Conservation (phyloP, 2,797 vertebrate species). For the Nannoperca australis region DNA sequence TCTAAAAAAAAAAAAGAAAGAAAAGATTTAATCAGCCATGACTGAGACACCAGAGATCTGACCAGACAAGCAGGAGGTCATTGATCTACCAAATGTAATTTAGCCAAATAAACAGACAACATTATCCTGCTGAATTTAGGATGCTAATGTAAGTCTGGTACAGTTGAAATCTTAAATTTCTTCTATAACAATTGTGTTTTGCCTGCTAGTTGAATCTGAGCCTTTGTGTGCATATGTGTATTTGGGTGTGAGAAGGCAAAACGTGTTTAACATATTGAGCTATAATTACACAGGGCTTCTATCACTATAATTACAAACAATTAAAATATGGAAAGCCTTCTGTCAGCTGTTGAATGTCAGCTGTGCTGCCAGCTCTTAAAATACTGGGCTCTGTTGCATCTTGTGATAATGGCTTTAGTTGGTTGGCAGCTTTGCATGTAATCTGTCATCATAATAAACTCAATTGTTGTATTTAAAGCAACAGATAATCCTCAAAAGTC, state of each 20-base stretch:
- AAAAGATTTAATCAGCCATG: slow-evolving; percentile 16
- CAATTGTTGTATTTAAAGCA: neutral
- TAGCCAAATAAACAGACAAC: slow-evolving; percentile 14
- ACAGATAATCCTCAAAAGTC: neutral
- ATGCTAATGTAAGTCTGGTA: neutral
- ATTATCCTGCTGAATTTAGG: slow-evolving; percentile 17
- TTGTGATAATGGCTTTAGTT: neutral
- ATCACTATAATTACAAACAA: slow-evolving; percentile 30
- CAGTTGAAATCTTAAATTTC: neutral
- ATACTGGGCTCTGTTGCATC: neutral
- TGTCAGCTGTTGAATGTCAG: slow-evolving; percentile 14
- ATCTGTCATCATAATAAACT: neutral
- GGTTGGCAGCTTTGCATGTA: neutral
- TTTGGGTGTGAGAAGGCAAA: neutral
- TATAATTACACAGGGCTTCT: slow-evolving; percentile 15
- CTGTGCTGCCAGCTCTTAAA: slow-evolving; percentile 1
- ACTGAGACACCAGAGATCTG: slow-evolving; percentile 21
- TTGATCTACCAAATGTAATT: slow-evolving; percentile 45
- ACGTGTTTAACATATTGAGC: neutral
- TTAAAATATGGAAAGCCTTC: slow-evolving; percentile 26
- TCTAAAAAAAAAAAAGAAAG: neutral
- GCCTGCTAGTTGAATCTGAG: neutral
- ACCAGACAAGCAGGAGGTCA: slow-evolving; percentile 25
- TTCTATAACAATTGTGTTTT: neutral
- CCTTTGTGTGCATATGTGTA: neutral